A percentile compares a stretch with the other conserved stretches of the same genome.
Conservation (phyloP, 1,140 invertebrate genomes). For the Drosophila willistoni region DNA sequence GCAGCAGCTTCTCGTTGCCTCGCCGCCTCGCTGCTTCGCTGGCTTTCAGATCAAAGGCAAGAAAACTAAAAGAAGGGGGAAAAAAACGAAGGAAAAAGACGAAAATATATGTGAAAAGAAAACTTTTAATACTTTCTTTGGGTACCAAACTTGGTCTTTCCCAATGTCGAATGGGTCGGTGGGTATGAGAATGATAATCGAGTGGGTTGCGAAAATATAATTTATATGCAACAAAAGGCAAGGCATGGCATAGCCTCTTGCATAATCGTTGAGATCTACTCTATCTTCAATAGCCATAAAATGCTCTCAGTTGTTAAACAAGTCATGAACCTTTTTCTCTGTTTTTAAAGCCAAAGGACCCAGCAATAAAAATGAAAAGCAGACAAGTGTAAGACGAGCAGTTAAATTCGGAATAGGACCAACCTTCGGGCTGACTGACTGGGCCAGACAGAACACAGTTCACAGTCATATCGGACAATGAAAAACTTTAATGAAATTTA, state of each 20-base stretch:
- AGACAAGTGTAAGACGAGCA: constrained; percentile 49
- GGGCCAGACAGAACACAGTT: neutral
- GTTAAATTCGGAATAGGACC: constrained; percentile 40
- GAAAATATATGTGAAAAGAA: constrained; percentile 30
- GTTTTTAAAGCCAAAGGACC: constrained; percentile 2
- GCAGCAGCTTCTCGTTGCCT: constrained; percentile 1
- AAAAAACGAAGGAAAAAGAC: constrained; percentile 14
- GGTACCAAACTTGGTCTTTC: constrained; percentile 44
- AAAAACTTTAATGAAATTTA: constrained; percentile 47
- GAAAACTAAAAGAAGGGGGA: neutral
- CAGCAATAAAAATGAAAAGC: constrained; percentile 44
- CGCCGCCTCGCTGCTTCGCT: neutral
- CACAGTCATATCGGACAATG: constrained; percentile 34
- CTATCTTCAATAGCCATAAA: constrained; percentile 42
- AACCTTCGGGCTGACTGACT: constrained; percentile 11
- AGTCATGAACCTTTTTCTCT: constrained; percentile 49
- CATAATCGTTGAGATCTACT: constrained; percentile 40
- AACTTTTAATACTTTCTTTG: constrained; percentile 66
- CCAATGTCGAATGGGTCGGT: constrained; percentile 2
- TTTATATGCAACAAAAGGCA: constrained; percentile 59
- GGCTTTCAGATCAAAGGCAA: constrained; percentile 54
- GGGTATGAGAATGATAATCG: constrained; percentile 18
- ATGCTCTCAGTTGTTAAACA: constrained; percentile 52
- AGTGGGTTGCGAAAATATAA: constrained; percentile 35
- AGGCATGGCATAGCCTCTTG: constrained; percentile 41